Percentiles rank a stretch among this genome's conserved stretches.
Conservation (phyloP, 1,140 invertebrate genomes). For the Drosophila persimilis region DNA sequence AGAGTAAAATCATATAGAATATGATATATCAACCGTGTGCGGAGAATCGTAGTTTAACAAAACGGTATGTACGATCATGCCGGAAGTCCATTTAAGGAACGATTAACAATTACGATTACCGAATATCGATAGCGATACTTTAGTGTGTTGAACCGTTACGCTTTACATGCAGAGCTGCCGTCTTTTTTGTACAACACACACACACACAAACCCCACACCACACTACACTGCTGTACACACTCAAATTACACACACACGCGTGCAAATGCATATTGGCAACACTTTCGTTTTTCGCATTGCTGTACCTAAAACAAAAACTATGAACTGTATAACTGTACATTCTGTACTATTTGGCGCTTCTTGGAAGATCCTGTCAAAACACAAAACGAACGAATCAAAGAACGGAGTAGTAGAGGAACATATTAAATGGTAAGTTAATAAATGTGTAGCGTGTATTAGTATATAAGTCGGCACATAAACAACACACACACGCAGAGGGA, state of each 20-base stretch:
- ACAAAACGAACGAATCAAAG: slow-evolving; percentile 44
- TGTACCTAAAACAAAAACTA: slow-evolving; percentile 66
- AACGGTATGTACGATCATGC: slow-evolving; percentile 11
- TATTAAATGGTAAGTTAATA: slow-evolving; percentile 76
- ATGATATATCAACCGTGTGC: slow-evolving; percentile 36
- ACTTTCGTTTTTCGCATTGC: slow-evolving; percentile 73
- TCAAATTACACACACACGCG: slow-evolving; percentile 28
- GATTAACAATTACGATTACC: slow-evolving; percentile 31
- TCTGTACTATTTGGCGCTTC: slow-evolving; percentile 73
- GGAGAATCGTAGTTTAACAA: slow-evolving; percentile 14
- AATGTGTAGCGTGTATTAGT: slow-evolving; percentile 73
- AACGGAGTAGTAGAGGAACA: slow-evolving; percentile 42
- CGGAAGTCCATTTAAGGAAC: slow-evolving; percentile 37
- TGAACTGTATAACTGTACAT: slow-evolving; percentile 69
- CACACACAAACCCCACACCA: slow-evolving; percentile 20
- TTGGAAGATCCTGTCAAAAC: slow-evolving; percentile 65
- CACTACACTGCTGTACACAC: slow-evolving; percentile 25
- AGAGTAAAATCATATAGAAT: slow-evolving; percentile 45
- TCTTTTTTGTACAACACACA: slow-evolving; percentile 54
- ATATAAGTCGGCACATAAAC: slow-evolving; percentile 56
- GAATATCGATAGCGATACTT: slow-evolving; percentile 39
- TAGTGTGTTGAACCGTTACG: slow-evolving; percentile 70
- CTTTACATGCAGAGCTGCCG: slow-evolving; percentile 72
- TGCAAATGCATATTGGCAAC: slow-evolving; percentile 57
- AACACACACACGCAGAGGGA: slow-evolving; percentile 21